These are phyloP conservation scores for Drosophila eugracilis DNA, from an alignment of 1,140 invertebrate species.

Conservation along the genomic window DNA sequence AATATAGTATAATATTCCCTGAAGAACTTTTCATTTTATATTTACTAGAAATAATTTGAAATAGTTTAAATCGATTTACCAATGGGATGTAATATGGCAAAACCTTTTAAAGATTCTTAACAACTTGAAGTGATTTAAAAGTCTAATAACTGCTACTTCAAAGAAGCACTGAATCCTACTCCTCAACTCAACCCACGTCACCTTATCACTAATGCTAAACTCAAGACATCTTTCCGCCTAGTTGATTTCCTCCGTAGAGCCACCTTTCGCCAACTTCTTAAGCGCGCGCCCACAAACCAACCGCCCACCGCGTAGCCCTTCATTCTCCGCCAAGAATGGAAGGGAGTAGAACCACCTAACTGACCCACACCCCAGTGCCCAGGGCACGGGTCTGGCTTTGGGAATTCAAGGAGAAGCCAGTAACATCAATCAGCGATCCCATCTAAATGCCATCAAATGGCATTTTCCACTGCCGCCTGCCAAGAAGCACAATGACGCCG, in stretches of 20 bases:
- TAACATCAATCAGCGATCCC: conserved; percentile 70
- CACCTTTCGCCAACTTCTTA: conserved; percentile 14
- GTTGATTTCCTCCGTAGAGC: conserved; percentile 1
- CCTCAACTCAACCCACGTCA: not conserved
- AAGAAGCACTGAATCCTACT: not conserved
- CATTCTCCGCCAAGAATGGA: too few relatives aligned
- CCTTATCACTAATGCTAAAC: conserved; percentile 2
- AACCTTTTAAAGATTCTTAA: too few relatives aligned
- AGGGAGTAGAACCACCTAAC: too few relatives aligned
- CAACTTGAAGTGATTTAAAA: too few relatives aligned
- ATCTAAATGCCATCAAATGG: conserved; percentile 70
- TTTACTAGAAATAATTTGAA: too few relatives aligned
- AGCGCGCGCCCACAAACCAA: conserved; percentile 8
- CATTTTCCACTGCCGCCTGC: conserved; percentile 53
- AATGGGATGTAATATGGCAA: too few relatives aligned
- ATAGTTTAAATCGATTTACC: too few relatives aligned
- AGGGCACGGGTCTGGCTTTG: conserved; percentile 23
- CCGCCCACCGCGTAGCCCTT: not conserved
- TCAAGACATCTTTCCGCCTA: not conserved
- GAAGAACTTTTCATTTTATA: too few relatives aligned
- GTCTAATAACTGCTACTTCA: too few relatives aligned
- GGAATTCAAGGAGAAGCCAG: conserved; percentile 37
- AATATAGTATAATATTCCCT: too few relatives aligned
- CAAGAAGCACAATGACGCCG: conserved; percentile 71
- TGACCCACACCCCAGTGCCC: conserved; percentile 9